phyloP scores from a whole-genome alignment of 2,888 invertebrate genomes.

The Coelogynopora nodosa region DNA sequence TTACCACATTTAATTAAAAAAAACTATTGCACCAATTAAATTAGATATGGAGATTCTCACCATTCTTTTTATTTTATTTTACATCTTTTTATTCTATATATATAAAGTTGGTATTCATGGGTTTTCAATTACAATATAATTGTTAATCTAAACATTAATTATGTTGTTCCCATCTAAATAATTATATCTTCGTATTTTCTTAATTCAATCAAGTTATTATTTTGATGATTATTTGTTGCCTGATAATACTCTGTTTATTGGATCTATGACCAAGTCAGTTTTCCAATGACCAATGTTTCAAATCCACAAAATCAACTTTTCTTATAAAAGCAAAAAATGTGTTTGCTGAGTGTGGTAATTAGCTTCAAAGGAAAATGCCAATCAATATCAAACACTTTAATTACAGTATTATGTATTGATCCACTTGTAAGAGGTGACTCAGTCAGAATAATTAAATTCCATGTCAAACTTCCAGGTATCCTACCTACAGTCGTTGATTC shows the following conservation, averaged over 20 bases:
- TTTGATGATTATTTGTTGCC: not conserved
- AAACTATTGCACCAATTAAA: no score
- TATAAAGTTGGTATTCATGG: no score
- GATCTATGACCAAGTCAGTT: not conserved
- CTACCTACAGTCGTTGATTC: not conserved
- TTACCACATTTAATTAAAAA: no score
- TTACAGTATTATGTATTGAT: not conserved
- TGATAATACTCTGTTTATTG: no score
- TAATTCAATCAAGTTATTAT: no score
- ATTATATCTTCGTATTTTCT: no score
- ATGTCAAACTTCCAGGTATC: not conserved
- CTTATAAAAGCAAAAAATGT: not conserved
- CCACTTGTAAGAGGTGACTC: not conserved
- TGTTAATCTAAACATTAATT: no score
- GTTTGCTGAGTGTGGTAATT: not conserved
- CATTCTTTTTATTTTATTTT: no score
- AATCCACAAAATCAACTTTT: not conserved
- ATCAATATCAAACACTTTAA: not conserved
- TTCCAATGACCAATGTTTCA: not conserved
- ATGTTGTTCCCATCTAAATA: no score
- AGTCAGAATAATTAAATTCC: not conserved
- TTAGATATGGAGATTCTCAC: no score
- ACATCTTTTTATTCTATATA: no score
- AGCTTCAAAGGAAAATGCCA: not conserved
- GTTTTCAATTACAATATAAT: no score